phyloP scores from a whole-genome alignment of 2,113 vertebrate genomes.

The Narcine bancroftii region DNA sequence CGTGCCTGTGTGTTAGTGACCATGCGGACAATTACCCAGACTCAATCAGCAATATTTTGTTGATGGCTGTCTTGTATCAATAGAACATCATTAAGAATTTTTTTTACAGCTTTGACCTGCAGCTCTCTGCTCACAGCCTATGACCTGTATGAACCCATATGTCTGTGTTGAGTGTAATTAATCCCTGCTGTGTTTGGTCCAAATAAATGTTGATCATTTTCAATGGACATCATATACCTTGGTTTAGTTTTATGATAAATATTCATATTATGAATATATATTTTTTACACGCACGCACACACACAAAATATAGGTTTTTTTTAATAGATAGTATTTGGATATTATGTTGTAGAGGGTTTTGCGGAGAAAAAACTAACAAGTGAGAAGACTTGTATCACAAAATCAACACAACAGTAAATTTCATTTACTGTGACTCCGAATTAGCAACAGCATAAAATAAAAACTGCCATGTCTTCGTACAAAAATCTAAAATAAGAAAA shows the following conservation, averaged over 20 bases:
- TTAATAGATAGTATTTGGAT: not conserved
- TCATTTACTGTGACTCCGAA: not conserved
- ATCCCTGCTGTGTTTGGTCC: not conserved
- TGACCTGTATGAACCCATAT: not conserved
- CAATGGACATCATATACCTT: not conserved
- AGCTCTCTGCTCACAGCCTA: not conserved
- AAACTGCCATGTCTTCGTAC: not conserved
- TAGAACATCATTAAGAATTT: constrained; percentile 41
- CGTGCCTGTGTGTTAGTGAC: not conserved
- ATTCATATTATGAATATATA: not conserved
- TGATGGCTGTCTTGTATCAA: constrained; percentile 37
- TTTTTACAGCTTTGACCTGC: constrained; percentile 26
- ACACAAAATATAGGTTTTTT: not conserved
- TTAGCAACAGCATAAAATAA: not conserved
- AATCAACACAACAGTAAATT: not conserved
- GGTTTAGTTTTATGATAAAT: constrained; percentile 1
- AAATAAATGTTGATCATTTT: not conserved
- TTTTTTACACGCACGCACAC: no score
- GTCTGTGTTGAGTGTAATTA: constrained; percentile 5
- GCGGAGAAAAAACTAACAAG: not conserved
- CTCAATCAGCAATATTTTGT: not conserved
- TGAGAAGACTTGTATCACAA: not conserved
- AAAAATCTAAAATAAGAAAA: not conserved
- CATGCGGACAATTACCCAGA: not conserved
- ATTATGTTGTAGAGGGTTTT: constrained; percentile 19